These are phyloP conservation scores for Drepana falcataria DNA, from an alignment of 2,888 invertebrate genomes.

Conservation along the genomic window DNA sequence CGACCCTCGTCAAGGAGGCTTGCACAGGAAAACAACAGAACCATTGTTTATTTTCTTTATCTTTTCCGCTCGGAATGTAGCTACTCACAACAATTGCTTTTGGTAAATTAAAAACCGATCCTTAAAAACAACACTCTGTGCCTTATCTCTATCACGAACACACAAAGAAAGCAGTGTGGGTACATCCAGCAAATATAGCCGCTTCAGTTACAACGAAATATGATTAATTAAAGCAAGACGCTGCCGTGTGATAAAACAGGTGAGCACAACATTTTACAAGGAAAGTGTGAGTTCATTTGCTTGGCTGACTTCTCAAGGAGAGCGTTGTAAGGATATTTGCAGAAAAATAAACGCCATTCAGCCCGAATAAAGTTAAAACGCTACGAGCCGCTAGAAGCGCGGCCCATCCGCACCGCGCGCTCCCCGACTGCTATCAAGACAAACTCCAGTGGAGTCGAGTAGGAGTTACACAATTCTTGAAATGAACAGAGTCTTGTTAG, in stretches of 20 bases:
- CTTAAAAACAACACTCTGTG: slow-evolving; percentile 48
- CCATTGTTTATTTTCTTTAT: slow-evolving; percentile 64
- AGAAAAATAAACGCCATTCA: slow-evolving; percentile 30
- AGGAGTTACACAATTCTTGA: slow-evolving; percentile 45
- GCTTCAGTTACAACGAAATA: neutral
- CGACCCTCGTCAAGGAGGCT: slow-evolving; percentile 65
- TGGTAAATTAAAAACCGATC: slow-evolving; percentile 54
- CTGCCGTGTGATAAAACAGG: slow-evolving; percentile 10
- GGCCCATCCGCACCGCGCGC: slow-evolving; percentile 19
- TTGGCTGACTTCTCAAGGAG: slow-evolving; percentile 13
- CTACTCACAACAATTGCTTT: slow-evolving; percentile 54
- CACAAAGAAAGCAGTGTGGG: slow-evolving; percentile 1
- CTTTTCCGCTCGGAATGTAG: slow-evolving; percentile 48
- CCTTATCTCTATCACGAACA: slow-evolving; percentile 36
- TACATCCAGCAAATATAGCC: neutral
- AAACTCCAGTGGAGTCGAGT: slow-evolving; percentile 33
- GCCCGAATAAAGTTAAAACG: slow-evolving; percentile 35
- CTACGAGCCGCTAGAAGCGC: slow-evolving; percentile 17
- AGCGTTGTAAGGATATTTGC: slow-evolving; percentile 18
- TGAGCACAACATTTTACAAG: neutral
- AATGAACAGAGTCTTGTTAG: slow-evolving; percentile 47
- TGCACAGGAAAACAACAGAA: slow-evolving; percentile 56
- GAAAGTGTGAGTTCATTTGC: neutral
- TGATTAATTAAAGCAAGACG: slow-evolving; percentile 11
- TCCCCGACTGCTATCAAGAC: slow-evolving; percentile 17